phyloP scores from a whole-genome alignment of 2,888 invertebrate species.

The Ypsolopha sequella region DNA sequence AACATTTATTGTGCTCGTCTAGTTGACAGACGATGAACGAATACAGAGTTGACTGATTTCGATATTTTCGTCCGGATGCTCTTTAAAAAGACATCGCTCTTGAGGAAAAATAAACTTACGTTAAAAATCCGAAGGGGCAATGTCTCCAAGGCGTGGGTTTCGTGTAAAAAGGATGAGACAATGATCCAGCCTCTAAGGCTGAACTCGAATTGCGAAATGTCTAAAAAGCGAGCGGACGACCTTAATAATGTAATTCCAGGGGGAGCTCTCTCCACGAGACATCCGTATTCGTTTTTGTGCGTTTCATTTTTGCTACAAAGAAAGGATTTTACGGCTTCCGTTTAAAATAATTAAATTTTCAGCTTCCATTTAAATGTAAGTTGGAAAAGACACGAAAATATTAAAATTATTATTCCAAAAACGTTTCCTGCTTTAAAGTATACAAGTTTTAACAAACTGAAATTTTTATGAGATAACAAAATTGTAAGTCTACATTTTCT shows the following conservation, averaged over 20 bases:
- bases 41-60: conserved; percentile 53
- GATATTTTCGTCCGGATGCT: conserved; percentile 19
- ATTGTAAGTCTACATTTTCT: no score
- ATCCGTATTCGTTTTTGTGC: conserved; percentile 47
- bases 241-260: conserved; percentile 21
- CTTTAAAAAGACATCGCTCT: background rate
- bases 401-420: no score
- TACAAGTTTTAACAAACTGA: no score
- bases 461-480: no score
- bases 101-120: background rate
- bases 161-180: conserved; percentile 25
- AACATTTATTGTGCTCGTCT: conserved; percentile 66
- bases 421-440: no score
- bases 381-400: background rate
- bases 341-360: conserved; percentile 40
- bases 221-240: conserved; percentile 25
- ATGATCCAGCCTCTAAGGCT: conserved; percentile 33
- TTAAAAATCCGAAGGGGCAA: no score
- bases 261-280: conserved; percentile 31
- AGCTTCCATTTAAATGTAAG: conserved; percentile 22
- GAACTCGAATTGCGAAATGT: conserved; percentile 41
- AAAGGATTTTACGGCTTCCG: conserved; percentile 49
- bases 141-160: background rate
- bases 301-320: conserved; percentile 39
- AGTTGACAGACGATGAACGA: conserved; percentile 65